Conservation (phyloP, 2,113 vertebrate genomes). For the Prinia subflava region DNA sequence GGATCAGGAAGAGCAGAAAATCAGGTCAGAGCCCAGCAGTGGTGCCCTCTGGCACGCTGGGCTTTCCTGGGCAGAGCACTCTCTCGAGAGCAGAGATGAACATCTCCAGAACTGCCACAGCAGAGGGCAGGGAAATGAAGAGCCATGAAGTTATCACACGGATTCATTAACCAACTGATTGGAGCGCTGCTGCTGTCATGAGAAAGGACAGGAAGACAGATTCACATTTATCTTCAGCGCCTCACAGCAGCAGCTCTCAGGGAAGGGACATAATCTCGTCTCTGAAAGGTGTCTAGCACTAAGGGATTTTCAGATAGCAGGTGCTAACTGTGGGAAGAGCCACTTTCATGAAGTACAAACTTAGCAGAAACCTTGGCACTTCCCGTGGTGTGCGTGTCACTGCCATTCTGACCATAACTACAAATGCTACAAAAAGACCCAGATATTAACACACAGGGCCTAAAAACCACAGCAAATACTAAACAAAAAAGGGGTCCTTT, state of each 20-base stretch:
- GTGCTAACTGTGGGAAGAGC: neutral
- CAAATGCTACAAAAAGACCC: neutral
- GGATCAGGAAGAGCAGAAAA: no score
- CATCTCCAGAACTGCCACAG: slow-evolving; percentile 48
- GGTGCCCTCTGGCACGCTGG: neutral
- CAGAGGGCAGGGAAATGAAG: slow-evolving; percentile 32
- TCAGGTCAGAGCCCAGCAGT: no score
- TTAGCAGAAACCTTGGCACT: neutral
- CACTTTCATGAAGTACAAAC: neutral
- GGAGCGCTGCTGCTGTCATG: slow-evolving; percentile 35
- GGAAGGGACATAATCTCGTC: neutral
- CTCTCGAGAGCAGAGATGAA: slow-evolving; percentile 7
- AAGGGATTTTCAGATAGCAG: neutral
- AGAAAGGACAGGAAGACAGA: slow-evolving; percentile 45
- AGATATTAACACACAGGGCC: neutral
- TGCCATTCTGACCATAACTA: neutral
- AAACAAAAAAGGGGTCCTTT: accelerated
- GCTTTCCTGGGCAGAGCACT: neutral
- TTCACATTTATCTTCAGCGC: slow-evolving; percentile 52
- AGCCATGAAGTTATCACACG: slow-evolving; percentile 43
- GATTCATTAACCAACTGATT: slow-evolving; percentile 58
- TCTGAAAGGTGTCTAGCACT: neutral
- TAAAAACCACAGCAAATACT: neutral
- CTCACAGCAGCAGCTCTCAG: neutral
- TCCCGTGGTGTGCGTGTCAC: neutral